These are phyloP conservation scores for Scolopax mira DNA, from an alignment of 2,113 vertebrate species.

Conservation along the genomic window DNA sequence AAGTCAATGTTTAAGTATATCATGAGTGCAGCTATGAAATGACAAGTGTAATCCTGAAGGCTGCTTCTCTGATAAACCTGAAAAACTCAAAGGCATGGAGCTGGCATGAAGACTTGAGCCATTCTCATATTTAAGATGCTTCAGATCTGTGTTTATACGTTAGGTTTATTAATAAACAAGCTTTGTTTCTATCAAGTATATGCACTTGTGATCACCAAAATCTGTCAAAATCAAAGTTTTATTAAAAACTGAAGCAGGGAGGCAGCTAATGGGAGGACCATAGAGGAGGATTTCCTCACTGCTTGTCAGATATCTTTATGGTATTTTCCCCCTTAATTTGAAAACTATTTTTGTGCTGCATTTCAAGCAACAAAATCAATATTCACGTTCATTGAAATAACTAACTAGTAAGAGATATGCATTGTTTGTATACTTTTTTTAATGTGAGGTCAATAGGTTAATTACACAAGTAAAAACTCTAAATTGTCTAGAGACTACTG, in stretches of 20 bases:
- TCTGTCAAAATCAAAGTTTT: background rate
- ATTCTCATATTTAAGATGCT: background rate
- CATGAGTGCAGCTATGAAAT: background rate
- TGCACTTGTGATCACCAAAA: background rate
- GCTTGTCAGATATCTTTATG: background rate
- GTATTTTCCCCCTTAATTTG: background rate
- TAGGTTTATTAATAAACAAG: background rate
- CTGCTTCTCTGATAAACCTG: background rate
- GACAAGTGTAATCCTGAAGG: background rate
- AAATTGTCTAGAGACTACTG: slow-evolving; percentile 10
- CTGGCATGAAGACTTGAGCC: background rate
- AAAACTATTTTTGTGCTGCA: background rate
- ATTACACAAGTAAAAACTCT: slow-evolving; percentile 26
- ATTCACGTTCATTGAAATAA: background rate
- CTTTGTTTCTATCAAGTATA: background rate
- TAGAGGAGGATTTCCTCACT: background rate
- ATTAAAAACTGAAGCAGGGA: background rate
- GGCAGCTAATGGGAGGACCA: background rate
- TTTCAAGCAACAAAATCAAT: slow-evolving; percentile 18
- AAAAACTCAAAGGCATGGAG: background rate
- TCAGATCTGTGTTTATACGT: background rate
- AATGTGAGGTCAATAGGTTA: slow-evolving; percentile 23
- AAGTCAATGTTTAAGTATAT: background rate
- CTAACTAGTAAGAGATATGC: background rate
- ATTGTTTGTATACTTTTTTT: background rate